Evolutionary conservation across 2,797 vertebrate species (phyloP), one percentile per base, ranked within the genome.

Genomic region (Eulemur mongoz): DNA sequence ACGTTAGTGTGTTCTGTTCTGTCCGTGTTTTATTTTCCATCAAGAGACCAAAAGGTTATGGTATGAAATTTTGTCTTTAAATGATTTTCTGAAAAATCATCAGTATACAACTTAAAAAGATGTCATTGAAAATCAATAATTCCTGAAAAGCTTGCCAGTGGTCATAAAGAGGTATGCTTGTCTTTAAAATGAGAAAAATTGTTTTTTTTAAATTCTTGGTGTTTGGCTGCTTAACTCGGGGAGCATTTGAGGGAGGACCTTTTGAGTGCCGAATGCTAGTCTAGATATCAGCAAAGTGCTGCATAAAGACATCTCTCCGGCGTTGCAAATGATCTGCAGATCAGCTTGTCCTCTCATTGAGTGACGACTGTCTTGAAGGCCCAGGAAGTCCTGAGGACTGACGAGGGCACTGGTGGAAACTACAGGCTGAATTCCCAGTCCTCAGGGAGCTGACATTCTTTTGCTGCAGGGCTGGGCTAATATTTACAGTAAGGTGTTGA

Each of bases 31-130:
- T 25, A 86, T 95, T 96, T 91, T 97, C 94, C 83, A 87, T 94
- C 96, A 50, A 82, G 18, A 95, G 91, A 91, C 79, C 45, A 67
- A 76, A 91, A 78, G 61, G 50, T 94, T 95, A 85, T 61, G 13
- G 72, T 81, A 93, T 97, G 50, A 96, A 91, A 95, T 48, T 90
- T 96, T 61, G 83, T 59, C 40, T 98, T 65, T 83, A 97, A 43
- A 89, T 94, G 40, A 84, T 40, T 94, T 97, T 79, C 96, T 95
- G 48, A 27, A 54, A 94, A 76, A 70, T 91, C 61, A 65, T 69
- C 45, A 89, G 8, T 67, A 50, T 65, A 69, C 20, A 93, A 90
- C 92, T 76, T 67, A 54, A 1, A 48, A n/a, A 88, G 45, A 76
- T 20, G 54, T 81, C 25, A 15, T 45, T 72, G 40, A 69, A 84